phyloP scores from a whole-genome alignment of 2,888 invertebrate species.

The Rhamphomyia laevipes region DNA sequence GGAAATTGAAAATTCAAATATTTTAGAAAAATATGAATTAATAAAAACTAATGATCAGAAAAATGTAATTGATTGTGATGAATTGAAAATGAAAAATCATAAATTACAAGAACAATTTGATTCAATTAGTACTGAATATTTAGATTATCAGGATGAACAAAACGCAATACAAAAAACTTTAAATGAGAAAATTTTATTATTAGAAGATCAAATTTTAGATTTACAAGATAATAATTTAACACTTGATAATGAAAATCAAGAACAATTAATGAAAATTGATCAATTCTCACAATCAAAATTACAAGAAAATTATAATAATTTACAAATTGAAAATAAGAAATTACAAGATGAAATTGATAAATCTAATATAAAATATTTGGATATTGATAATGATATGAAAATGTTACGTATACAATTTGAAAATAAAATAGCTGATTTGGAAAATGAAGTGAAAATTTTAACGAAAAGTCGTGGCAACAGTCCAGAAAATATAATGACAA shows the following conservation, averaged over 20 bases:
- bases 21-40: conserved; percentile 11
- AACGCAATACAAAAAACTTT: conserved; percentile 23
- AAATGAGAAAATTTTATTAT: conserved; percentile 16
- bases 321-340: background rate
- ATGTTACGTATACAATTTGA: background rate
- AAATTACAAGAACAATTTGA: conserved; percentile 18
- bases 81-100: conserved; percentile 13
- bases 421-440: conserved; percentile 3
- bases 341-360: background rate
- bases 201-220: conserved; percentile 1
- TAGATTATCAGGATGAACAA: conserved; percentile 22
- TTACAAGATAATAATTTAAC: conserved; percentile 11
- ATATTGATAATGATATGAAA: background rate
- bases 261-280: conserved; percentile 14
- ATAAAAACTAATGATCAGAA: conserved; percentile 10
- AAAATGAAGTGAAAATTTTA: conserved; percentile 1
- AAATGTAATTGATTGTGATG: conserved; percentile 13
- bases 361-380: background rate
- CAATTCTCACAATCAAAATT: background rate
- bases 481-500: background rate
- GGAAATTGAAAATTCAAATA: conserved; percentile 9
- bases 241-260: background rate
- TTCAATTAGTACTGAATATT: conserved; percentile 6
- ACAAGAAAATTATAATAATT: background rate
- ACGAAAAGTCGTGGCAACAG: background rate